Evolutionary conservation across 2,888 invertebrate genomes (phyloP).

Genomic region (Gastracanthus pulcherrimus): DNA sequence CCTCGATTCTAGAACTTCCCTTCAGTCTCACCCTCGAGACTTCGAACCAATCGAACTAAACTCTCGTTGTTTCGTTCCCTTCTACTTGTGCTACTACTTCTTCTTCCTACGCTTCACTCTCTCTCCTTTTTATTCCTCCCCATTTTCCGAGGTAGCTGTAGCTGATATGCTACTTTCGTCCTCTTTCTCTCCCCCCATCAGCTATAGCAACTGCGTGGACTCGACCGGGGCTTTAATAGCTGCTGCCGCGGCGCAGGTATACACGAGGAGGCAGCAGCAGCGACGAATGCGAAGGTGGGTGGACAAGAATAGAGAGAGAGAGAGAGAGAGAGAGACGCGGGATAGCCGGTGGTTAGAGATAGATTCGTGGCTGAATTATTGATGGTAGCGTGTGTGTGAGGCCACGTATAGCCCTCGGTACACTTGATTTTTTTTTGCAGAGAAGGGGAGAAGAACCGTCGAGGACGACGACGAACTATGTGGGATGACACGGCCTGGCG

Average conservation of each 20-base stretch:
- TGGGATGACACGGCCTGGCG: neutral
- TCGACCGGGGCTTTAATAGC: conserved; percentile 39
- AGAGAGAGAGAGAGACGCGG: conserved; percentile 49
- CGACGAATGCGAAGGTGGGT: neutral
- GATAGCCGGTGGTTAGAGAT: conserved; percentile 66
- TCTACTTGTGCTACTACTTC: no score
- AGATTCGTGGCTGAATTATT: conserved; percentile 74
- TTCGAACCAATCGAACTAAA: conserved; percentile 6
- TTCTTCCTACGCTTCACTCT: conserved; percentile 11
- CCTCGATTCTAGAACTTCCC: conserved; percentile 22
- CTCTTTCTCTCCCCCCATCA: neutral
- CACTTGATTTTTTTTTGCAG: no score
- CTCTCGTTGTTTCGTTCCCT: neutral
- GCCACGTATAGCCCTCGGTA: conserved; percentile 32
- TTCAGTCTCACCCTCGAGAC: neutral
- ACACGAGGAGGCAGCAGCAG: no score
- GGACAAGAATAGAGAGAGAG: conserved; percentile 49
- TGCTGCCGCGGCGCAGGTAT: neutral
- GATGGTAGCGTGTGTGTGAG: conserved; percentile 70
- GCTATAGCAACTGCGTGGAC: neutral
- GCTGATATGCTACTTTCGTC: neutral
- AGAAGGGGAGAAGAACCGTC: neutral
- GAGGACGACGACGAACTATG: conserved; percentile 1
- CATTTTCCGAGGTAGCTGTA: neutral
- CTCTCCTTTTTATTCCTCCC: conserved; percentile 1